Conservation (phyloP, 1,140 invertebrate genomes). For the Drosophila eugracilis region DNA sequence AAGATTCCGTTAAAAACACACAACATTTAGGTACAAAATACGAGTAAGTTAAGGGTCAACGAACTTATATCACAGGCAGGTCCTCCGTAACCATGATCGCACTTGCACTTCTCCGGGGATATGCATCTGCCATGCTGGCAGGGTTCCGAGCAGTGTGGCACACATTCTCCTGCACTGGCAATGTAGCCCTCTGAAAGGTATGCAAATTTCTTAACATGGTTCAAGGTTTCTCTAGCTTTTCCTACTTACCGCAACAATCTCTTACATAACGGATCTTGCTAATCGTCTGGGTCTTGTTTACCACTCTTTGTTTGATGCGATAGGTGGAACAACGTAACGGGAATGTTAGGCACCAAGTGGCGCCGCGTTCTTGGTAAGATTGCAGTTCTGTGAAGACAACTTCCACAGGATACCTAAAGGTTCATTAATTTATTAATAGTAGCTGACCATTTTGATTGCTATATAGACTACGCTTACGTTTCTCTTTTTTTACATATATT, state of each 20-base stretch:
- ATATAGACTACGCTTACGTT: constrained; percentile 42
- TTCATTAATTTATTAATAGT: background rate
- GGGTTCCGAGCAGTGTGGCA: constrained; percentile 91
- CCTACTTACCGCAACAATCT: constrained; percentile 90
- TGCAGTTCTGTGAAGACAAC: constrained; percentile 89
- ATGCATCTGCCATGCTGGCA: constrained; percentile 94
- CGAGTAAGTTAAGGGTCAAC: constrained; percentile 79
- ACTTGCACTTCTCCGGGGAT: constrained; percentile 94
- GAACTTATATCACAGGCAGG: constrained; percentile 94
- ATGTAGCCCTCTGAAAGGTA: constrained; percentile 89
- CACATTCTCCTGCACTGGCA: constrained; percentile 88
- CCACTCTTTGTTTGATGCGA: constrained; percentile 90
- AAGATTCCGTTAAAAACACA: constrained; percentile 17
- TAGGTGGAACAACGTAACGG: constrained; percentile 95
- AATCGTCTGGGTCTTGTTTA: constrained; percentile 90
- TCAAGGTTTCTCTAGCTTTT: too few relatives aligned
- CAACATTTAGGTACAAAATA: constrained; percentile 22
- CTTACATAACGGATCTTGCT: constrained; percentile 91
- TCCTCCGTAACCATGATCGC: constrained; percentile 94
- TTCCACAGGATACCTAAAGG: constrained; percentile 64
- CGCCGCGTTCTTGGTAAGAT: constrained; percentile 92
- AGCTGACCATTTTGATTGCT: too few relatives aligned
- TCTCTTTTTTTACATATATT: constrained; percentile 79
- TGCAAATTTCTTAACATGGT: too few relatives aligned
- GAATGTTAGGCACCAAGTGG: constrained; percentile 92